Evolutionary conservation across 2,888 invertebrate genomes (phyloP), one percentile per base, ranked within the genome.

Genomic region (Stictocephala bisonia): DNA sequence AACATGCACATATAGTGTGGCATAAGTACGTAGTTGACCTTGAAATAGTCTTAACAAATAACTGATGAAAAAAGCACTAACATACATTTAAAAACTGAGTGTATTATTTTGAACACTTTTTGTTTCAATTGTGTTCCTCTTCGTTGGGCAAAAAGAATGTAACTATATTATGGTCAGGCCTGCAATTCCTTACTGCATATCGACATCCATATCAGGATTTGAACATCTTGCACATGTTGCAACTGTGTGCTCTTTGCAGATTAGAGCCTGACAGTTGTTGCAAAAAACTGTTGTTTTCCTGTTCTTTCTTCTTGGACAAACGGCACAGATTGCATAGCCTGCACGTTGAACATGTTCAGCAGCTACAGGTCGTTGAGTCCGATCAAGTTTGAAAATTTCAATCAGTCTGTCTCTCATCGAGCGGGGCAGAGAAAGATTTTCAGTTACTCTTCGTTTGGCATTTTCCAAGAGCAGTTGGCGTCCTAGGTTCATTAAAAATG

Each of bases 251-350:
- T 66, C 40, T 35, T 66, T 66, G 66, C 66, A 66, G 40, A 66
- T 41, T 35, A 22, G 40, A 18, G 35, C 44, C 3, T 66, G 31
- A 35, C 66, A 66, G 15, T 18, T 7, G 22, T n/a, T 66, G 35
- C 66, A 66, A 20, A 24, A 24, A 2, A 66, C 35, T 29, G 66
- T 66, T 40, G 66, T 66, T 66, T 66, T 66, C 35, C 66, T 66
- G 66, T 66, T 66, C 18, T 66, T 66, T 3, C 41, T 11, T 66
- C 66, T 9, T 35, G 66, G 18, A 66, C 66, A 66, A n/a, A 66
- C 15, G 18, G 41, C 15, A 27, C 66, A 66, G 44, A 40, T 44
- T 15, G 40, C 41, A 64, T 66, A 66, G 24, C 27, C 2, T 29
- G 18, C 40, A 24, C 27, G 66, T 2, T 66, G 40, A 41, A 20